Evolutionary conservation across 2,888 invertebrate species (phyloP), one percentile per base, ranked within the genome.

Genomic region (Microctonus hyperodae): DNA sequence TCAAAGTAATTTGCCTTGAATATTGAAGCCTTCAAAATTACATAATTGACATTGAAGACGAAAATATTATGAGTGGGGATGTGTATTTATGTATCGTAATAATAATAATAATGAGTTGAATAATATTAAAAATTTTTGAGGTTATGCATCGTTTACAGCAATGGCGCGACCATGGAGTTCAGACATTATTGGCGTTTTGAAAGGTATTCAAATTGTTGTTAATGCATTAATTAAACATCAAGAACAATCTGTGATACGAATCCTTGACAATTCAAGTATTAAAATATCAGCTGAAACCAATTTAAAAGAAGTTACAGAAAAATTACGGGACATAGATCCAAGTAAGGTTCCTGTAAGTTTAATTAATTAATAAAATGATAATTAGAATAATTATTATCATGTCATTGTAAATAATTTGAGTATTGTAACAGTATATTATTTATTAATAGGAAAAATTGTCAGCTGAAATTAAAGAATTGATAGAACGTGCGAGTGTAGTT

Each of bases 221-320:
- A 88, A 89, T 78, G 91, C 92, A 51, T 86, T 90, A 59, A 78
- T 88, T 23, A 90, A 88, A 79, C 83, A 90, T 68, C 92, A 93
- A 80, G 87, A 90, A 78, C 86, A 88, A 71, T 84, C 87, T 70
- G 79, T 89, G 65, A 88, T 86, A 79, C 84, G 87, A 72, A 81
- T 90, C 74, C 90, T 92, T 89, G 86, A 87, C 81, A 91, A 91
- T 82, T 93, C 92, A 20, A 92, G 90, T 80, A 75, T 92, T 50
- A 90, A 87, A 78, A 85, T 87, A 56, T 73, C 86, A 6, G 75
- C 78, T 1, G 77, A 84, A 61, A 76, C 81, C 33, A 75, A 76
- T 56, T 63, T 80, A 1, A 78, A 75, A 67, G 66, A 70, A 53
- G 70, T 74, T 11, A 69, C 70, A 31, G 75, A 74, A 61, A 80